A percentile compares a stretch with the other conserved stretches of the same genome.
Evolutionary conservation across 2,888 invertebrate genomes (phyloP).

Genomic region (Netelia inedita): DNA sequence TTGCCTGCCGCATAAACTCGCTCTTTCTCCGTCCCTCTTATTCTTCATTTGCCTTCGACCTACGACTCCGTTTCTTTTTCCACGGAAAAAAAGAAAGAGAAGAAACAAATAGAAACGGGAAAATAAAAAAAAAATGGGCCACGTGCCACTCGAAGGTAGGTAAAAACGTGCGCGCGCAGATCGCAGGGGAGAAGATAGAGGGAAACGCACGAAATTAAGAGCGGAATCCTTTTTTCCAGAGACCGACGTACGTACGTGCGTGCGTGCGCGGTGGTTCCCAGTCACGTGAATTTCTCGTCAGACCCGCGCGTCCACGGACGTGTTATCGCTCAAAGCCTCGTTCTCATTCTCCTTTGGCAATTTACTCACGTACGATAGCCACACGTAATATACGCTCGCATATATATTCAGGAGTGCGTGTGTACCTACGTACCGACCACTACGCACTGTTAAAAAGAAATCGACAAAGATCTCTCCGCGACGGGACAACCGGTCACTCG

Average conservation of each 20-base stretch:
- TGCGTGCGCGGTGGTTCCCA: conserved; percentile 30
- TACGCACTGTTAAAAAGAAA: conserved; percentile 47
- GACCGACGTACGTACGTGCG: not conserved
- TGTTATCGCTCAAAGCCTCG: conserved; percentile 54
- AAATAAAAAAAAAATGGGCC: not conserved
- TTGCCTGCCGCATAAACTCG: not conserved
- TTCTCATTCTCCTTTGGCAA: conserved; percentile 57
- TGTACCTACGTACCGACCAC: conserved; percentile 21
- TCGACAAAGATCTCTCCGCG: conserved; percentile 18
- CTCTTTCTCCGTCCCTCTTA: not conserved
- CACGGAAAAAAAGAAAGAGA: conserved; percentile 7
- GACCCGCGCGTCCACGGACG: conserved; percentile 16
- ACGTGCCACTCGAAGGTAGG: conserved; percentile 7
- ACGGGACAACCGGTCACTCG: conserved; percentile 34
- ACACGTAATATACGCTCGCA: conserved; percentile 43
- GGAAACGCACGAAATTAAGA: conserved; percentile 38
- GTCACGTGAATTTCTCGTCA: conserved; percentile 30
- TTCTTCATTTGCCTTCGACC: conserved; percentile 23
- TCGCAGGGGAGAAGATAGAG: conserved; percentile 6
- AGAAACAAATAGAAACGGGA: not conserved
- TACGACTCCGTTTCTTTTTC: conserved; percentile 6
- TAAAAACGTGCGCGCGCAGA: not conserved
- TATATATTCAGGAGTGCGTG: conserved; percentile 30
- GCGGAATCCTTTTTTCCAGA: conserved; percentile 39
- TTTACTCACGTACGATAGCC: conserved; percentile 72